A percentile compares a stretch with the other conserved stretches of the same genome.
Conservation (phyloP, 2,797 vertebrate species). For the Eurystomus glaucurus region DNA sequence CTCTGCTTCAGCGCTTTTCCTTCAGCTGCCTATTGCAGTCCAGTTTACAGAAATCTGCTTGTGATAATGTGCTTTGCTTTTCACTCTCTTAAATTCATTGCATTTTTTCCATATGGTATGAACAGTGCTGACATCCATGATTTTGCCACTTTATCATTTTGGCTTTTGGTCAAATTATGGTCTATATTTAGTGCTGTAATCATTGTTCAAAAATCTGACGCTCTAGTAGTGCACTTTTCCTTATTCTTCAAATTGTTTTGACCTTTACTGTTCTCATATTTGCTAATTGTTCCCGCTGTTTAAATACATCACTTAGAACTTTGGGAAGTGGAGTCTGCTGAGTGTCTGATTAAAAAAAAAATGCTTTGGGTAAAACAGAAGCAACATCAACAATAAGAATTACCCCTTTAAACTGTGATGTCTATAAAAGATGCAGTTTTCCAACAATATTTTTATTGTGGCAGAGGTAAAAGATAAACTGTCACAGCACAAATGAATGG, state of each 20-base stretch:
- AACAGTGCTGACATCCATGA: neutral
- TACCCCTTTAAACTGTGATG: neutral
- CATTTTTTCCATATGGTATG: neutral
- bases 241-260: neutral
- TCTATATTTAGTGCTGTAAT: neutral
- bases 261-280: neutral
- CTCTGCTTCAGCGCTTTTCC: neutral
- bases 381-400: neutral
- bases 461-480: neutral
- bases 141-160: neutral
- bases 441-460: neutral
- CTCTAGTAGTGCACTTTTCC: neutral
- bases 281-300: neutral
- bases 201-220: neutral
- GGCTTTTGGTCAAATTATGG: neutral
- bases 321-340: neutral
- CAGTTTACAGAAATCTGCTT: conserved; percentile 5
- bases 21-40: neutral
- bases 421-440: neutral
- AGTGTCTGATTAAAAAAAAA: neutral
- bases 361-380: neutral
- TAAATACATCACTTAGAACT: neutral
- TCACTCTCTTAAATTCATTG: neutral
- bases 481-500: neutral
- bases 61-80: conserved; percentile 16